Evolutionary conservation across 2,888 invertebrate genomes (phyloP).

Genomic region (Dorcus hopei): DNA sequence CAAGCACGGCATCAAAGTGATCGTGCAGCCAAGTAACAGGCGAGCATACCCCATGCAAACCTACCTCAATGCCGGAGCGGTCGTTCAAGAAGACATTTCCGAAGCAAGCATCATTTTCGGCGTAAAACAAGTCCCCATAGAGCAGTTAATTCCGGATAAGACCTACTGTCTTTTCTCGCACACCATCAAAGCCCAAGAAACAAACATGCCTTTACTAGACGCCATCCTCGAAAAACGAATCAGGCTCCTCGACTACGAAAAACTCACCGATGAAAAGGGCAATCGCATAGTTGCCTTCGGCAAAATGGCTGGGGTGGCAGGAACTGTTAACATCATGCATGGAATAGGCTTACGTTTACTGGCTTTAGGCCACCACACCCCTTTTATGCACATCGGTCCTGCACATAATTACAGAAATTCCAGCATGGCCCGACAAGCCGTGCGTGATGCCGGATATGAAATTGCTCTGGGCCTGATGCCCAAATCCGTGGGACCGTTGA

Average conservation of each 20-base stretch:
- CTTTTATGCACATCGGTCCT: conserved; percentile 98
- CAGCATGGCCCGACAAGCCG: conserved; percentile 95
- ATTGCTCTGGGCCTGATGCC: conserved; percentile 94
- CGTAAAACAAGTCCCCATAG: conserved; percentile 93
- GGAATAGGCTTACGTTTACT: conserved; percentile 90
- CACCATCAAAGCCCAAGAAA: conserved; percentile 98
- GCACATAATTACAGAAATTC: conserved; percentile 98
- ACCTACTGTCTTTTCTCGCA: conserved; percentile 99
- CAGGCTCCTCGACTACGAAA: conserved; percentile 95
- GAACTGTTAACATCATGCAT: conserved; percentile 97
- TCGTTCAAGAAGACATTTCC: conserved; percentile 92
- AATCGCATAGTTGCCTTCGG: conserved; percentile 92
- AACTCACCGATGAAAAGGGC: conserved; percentile 85
- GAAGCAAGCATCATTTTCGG: conserved; percentile 96
- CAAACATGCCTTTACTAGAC: conserved; percentile 96
- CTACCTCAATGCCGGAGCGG: conserved; percentile 89
- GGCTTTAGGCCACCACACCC: conserved; percentile 97
- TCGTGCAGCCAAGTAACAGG: conserved; percentile 97
- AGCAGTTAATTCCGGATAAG: conserved; percentile 89
- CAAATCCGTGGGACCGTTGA: conserved; percentile 93
- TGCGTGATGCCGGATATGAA: conserved; percentile 98
- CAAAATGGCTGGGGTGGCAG: conserved; percentile 97
- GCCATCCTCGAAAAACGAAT: conserved; percentile 95
- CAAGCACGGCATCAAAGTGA: conserved; percentile 85
- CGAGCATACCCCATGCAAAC: conserved; percentile 97